Conservation (phyloP, 2,113 vertebrate species). For the Bungarus multicinctus region DNA sequence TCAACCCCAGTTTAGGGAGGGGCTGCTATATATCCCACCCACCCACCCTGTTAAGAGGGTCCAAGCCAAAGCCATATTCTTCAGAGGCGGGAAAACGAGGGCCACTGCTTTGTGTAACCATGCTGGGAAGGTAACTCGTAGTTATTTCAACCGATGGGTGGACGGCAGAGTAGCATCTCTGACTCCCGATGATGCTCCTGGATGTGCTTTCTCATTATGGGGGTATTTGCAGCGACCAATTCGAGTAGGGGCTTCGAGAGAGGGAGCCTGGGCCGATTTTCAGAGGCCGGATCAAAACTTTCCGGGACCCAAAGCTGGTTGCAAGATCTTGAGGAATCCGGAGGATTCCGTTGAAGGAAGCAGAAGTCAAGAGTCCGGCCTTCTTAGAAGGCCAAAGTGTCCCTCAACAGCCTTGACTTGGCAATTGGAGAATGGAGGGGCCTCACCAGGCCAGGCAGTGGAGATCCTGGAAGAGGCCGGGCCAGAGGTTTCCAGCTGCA, state of each 20-base stretch:
- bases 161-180: neutral
- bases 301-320: neutral
- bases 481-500: neutral
- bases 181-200: accelerated
- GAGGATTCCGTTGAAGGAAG: neutral
- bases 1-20: neutral
- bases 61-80: neutral
- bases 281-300: neutral
- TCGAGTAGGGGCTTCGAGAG: too few species aligned
- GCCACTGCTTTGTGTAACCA: accelerated
- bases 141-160: too few species aligned
- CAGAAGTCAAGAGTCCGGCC: neutral
- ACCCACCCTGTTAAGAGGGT: neutral
- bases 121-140: neutral
- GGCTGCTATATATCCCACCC: neutral
- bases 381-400: neutral
- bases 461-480: neutral
- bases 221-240: neutral
- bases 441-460: neutral
- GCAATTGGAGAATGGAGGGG: neutral
- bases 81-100: neutral
- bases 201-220: too few species aligned
- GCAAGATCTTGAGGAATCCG: accelerated
- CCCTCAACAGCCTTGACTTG: too few species aligned
- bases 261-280: neutral